Evolutionary conservation across 2,888 invertebrate species (phyloP), one percentile per base, ranked within the genome.

Genomic region (Celastrina argiolus): DNA sequence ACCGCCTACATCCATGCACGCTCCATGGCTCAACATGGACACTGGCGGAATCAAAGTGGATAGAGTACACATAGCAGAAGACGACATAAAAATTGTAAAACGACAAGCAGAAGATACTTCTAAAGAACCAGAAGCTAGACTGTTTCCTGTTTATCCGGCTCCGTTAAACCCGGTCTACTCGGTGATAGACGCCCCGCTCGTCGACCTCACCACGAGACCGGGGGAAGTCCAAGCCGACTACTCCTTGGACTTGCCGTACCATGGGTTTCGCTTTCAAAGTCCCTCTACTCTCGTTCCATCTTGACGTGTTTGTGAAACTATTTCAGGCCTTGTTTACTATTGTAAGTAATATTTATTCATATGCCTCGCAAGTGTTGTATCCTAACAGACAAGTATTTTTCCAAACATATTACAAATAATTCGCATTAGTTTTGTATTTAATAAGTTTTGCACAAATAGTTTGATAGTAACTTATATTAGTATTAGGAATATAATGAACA

Each of bases 211-310:
- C 0, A 87, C 88, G 2, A 79, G 73, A 64, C 91, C 91, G 1
- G 85, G 87, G 0, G 91, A 91, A 69, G 88, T 92, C 0, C 90
- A 91, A 71, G 90, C 91, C 0, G 91, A 92, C 72, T 91, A 89
- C 70, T 78, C 91, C 1, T 71, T 92, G 71, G 91, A 92, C 72
- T 74, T 92, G 36, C 92, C 92, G 10, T 90, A 85, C 72, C 91
- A 91, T 84, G 81, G 87, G 74, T 83, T 91, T 82, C 87, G 78
- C 74, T 90, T 88, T 91, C 90, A 89, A 88, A 86, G 80, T 89
- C 82, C 90, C 90, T 75, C 84, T 91, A 74, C 88, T 90, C 76
- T 89, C 85, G 73, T 91, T 91, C 81, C 88, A 89, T 73, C 88
- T 90, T 90, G 83, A 88, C 74, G 77, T 86, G 51, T 85, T 90